Base-by-base conservation (phyloP, 2,113 vertebrate species). In the Dromas ardeola region DNA sequence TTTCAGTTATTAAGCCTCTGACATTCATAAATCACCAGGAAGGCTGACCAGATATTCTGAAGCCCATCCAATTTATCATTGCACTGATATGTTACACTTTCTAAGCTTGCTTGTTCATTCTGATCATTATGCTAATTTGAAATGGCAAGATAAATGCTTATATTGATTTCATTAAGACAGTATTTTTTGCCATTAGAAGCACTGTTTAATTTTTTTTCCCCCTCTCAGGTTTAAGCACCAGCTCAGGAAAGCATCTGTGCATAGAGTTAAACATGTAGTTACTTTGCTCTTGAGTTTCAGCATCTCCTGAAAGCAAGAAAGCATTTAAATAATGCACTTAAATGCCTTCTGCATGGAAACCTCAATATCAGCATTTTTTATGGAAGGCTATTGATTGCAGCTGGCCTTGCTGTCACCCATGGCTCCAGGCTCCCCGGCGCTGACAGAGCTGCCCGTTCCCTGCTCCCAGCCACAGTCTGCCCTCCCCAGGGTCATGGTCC, bases 11-110 rank as follows among this genome's bases (percentile, higher is more conserved):
- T 91, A 91, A 81, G 81, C 19, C 58, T 84, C 84, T 87, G 91
- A 69, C 86, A 72, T 81, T 85, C 83, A 97, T 95, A 95, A 95
- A 95, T 97, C 92, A 89, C 40, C 43, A 69, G 56, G 79, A 94
- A 91, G 62, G 25, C 77, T 85, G 88, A 89, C 61, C 86, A 95
- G 73, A 79, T 91, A 92, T 79, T 84, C 66, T 89, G 56, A 95
- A 89, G 32, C 32, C 43, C 5, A 1, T 92, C 47, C 77, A 84
- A 87, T 95, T 92, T 42, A 87, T 89, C 86, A 85, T 11, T 72
- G 53, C 61, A 80, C 34, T 15, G 5, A 61, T 81, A 80, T 11
- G 91, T 47, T 95, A 65, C 36, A 45, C 69, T 91, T 92, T 94
- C 56, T 78, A 92, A 92, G 88, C 73, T 85, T 89, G 61, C 83